Percentiles rank a stretch among this genome's conserved stretches.
phyloP scores from a whole-genome alignment of 2,113 vertebrate species.

The Protomyctophum bolini region DNA sequence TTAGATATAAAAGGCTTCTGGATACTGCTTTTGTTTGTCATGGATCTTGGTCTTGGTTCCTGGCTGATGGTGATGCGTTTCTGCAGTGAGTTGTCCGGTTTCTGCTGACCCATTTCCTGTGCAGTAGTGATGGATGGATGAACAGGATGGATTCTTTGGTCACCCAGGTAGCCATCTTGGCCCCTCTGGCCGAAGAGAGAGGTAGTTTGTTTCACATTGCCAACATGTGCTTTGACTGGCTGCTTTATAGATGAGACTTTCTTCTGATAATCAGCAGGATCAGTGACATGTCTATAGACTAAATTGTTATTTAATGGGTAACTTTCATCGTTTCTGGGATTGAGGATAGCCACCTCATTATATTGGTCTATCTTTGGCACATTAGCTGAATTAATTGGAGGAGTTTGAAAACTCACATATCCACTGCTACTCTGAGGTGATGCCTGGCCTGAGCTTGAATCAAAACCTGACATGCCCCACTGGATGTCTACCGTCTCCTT shows the following conservation, averaged over 20 bases:
- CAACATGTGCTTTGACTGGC: neutral
- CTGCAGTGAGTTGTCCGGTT: neutral
- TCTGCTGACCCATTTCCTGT: neutral
- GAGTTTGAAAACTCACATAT: constrained; percentile 6
- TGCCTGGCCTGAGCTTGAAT: constrained; percentile 5
- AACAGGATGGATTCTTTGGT: neutral
- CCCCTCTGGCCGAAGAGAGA: neutral
- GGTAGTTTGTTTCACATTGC: neutral
- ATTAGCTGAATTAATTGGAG: too few relatives aligned
- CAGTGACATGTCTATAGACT: neutral
- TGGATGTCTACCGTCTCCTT: constrained; percentile 3
- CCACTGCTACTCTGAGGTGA: neutral
- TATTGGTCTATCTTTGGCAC: neutral
- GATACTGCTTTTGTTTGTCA: neutral
- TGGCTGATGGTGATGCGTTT: neutral
- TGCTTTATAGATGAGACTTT: neutral
- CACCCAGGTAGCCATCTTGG: neutral
- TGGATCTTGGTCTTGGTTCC: neutral
- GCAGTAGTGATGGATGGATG: neutral
- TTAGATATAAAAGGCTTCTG: neutral
- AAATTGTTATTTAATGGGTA: neutral
- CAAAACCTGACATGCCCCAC: neutral
- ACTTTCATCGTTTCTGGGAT: neutral
- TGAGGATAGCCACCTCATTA: neutral
- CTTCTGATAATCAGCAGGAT: neutral